These are phyloP conservation scores for Sorex araneus DNA, from an alignment of 2,113 vertebrate genomes.

Conservation along the genomic window DNA sequence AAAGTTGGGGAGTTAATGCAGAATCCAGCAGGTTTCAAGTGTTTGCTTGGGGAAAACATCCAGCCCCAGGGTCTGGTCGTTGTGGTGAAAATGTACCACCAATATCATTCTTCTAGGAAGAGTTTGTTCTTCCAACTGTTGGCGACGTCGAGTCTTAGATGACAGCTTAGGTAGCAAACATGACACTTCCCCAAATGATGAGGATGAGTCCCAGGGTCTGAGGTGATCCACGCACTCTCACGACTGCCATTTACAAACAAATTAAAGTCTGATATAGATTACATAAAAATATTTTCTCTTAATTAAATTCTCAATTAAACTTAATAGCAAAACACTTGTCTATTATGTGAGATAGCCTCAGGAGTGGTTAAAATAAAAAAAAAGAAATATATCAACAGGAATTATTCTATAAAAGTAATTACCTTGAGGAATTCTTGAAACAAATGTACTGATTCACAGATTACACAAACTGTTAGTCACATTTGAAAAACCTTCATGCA, in stretches of 20 bases:
- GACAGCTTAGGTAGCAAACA: not conserved
- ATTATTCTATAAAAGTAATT: conserved; percentile 63
- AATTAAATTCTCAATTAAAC: conserved; percentile 76
- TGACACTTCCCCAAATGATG: not conserved
- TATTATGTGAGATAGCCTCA: conserved; percentile 59
- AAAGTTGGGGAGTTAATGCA: not conserved
- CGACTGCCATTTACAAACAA: conserved; percentile 27
- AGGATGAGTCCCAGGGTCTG: not conserved
- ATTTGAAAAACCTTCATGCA: conserved; percentile 10
- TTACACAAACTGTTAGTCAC: conserved; percentile 2
- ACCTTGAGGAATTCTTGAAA: conserved; percentile 55
- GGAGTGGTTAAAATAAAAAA: conserved; percentile 40
- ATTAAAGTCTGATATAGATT: conserved; percentile 42
- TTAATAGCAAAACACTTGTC: conserved; percentile 62
- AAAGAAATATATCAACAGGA: conserved; percentile 45
- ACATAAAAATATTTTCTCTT: conserved; percentile 47
- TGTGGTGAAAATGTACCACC: not conserved
- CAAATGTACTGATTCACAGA: conserved; percentile 20
- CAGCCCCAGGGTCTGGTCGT: too few species aligned
- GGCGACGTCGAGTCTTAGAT: not conserved
- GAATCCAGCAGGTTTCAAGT: not conserved
- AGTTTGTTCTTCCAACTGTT: not conserved
- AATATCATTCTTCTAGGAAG: not conserved
- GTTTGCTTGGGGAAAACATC: too few species aligned
- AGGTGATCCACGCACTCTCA: not conserved